phyloP scores from a whole-genome alignment of 2,113 vertebrate genomes.

The Silurus asotus region DNA sequence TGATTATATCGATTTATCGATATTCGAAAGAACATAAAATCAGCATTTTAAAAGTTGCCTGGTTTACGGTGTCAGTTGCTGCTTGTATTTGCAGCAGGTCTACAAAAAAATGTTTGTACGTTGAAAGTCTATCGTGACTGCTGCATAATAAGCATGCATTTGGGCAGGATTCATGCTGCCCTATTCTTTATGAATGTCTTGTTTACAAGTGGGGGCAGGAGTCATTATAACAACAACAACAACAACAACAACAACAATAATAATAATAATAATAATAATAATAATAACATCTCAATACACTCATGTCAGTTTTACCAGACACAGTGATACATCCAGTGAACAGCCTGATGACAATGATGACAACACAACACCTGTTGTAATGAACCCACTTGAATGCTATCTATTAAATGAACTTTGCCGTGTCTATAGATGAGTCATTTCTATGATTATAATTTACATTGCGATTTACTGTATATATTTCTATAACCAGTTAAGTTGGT shows the following conservation, averaged over 20 bases:
- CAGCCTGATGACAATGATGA: not conserved
- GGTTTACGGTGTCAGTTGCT: too few species aligned
- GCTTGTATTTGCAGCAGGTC: too few species aligned
- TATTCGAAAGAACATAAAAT: too few species aligned
- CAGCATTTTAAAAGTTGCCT: too few species aligned
- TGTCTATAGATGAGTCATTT: not conserved
- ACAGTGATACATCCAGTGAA: not conserved
- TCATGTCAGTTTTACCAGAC: not conserved
- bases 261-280: not conserved
- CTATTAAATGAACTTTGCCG: not conserved
- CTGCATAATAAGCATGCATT: not conserved
- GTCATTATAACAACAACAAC: not conserved
- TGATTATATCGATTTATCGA: too few species aligned
- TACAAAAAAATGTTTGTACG: too few species aligned
- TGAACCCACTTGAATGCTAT: not conserved
- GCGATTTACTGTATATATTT: not conserved
- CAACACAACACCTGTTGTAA: not conserved
- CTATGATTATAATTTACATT: not conserved
- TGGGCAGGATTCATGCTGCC: not conserved
- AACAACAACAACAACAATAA: not conserved
- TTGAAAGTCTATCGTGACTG: too few species aligned
- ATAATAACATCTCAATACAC: too few species aligned
- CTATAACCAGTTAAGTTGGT: not conserved
- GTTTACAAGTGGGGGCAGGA: not conserved
- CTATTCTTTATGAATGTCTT: not conserved